These are phyloP conservation scores for Falco cherrug DNA, from an alignment of 2,797 vertebrate genomes.

Conservation along the genomic window DNA sequence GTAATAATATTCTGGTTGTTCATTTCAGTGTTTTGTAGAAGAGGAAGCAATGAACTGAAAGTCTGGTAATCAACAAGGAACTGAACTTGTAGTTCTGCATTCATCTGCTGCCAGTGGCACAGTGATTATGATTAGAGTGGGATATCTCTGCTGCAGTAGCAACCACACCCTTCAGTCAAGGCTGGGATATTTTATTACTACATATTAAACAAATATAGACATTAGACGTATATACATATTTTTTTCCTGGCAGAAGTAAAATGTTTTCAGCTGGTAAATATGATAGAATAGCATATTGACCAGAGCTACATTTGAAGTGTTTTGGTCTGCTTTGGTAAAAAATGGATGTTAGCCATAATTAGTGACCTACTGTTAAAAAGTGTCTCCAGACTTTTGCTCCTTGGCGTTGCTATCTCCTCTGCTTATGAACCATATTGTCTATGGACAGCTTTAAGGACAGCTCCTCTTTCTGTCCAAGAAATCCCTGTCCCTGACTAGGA, in stretches of 20 bases:
- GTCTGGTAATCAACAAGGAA: conserved; percentile 43
- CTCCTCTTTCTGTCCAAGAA: background rate
- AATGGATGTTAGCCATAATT: background rate
- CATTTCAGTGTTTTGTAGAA: conserved; percentile 34
- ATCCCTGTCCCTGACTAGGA: background rate
- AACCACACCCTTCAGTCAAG: background rate
- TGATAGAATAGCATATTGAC: background rate
- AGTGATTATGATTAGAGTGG: background rate
- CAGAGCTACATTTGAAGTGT: background rate
- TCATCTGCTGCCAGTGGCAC: background rate
- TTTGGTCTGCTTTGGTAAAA: background rate
- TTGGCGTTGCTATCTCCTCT: background rate
- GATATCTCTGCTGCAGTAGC: background rate
- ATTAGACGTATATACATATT: background rate
- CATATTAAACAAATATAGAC: background rate
- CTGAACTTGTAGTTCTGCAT: conserved; percentile 24
- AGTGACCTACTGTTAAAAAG: background rate
- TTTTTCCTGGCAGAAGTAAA: background rate
- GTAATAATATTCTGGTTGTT: conserved; percentile 9
- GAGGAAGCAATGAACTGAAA: conserved; percentile 23
- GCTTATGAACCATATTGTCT: background rate
- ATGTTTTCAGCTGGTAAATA: background rate
- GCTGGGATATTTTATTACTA: background rate
- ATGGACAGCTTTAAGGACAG: background rate
- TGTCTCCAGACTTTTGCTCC: background rate